A percentile compares a stretch with the other conserved stretches of the same genome.
Conservation (phyloP, 2,797 vertebrate genomes). For the Anolis apletophallus region DNA sequence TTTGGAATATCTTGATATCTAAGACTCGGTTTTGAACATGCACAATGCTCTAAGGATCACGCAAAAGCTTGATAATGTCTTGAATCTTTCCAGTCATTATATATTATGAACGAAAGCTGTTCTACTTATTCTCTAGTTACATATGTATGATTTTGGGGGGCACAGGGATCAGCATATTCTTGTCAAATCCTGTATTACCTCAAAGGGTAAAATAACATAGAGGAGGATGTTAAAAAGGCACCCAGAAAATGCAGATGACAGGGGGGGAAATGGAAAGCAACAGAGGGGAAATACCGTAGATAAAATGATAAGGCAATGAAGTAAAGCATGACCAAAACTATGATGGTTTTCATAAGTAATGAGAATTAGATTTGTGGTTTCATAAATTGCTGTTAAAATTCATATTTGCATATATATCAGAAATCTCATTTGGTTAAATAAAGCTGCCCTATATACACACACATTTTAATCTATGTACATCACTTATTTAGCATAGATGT, state of each 20-base stretch:
- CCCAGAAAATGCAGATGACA: constrained; percentile 72
- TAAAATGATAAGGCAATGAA: constrained; percentile 70
- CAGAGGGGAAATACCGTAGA: constrained; percentile 67
- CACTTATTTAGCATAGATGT: constrained; percentile 50
- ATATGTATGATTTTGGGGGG: constrained; percentile 44
- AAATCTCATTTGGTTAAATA: constrained; percentile 72
- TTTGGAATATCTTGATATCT: constrained; percentile 39
- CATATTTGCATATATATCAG: constrained; percentile 72
- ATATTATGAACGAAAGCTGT: constrained; percentile 47
- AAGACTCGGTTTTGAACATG: constrained; percentile 44
- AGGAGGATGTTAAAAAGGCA: constrained; percentile 52
- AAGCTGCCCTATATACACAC: constrained; percentile 64
- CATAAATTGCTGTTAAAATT: constrained; percentile 75
- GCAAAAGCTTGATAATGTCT: constrained; percentile 60
- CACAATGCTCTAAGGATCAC: constrained; percentile 52
- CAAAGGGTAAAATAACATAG: constrained; percentile 60
- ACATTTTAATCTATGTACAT: constrained; percentile 49
- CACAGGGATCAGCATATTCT: background rate
- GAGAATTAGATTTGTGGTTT: constrained; percentile 62
- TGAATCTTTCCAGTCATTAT: constrained; percentile 53
- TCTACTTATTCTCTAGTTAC: constrained; percentile 43
- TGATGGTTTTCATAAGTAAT: constrained; percentile 70
- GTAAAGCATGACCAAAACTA: constrained; percentile 66
- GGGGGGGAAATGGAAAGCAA: constrained; percentile 51
- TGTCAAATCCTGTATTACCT: constrained; percentile 46